Evolutionary conservation across 1,140 invertebrate species (phyloP), one percentile per base, ranked within the genome.

Genomic region (Archegozetes longisetosus): DNA sequence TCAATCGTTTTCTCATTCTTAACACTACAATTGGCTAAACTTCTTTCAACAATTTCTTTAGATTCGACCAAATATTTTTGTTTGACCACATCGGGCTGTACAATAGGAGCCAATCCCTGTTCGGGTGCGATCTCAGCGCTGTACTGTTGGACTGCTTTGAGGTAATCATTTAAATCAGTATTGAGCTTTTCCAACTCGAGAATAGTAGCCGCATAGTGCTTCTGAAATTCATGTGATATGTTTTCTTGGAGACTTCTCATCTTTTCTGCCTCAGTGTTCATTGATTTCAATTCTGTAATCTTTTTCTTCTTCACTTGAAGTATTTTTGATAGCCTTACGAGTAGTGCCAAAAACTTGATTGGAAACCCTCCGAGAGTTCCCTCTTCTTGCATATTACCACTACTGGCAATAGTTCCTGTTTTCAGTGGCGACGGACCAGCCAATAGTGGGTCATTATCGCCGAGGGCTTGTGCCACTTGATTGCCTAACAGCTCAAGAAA

Each of bases 121-220:
- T 91, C 88, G 2, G 86, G 87, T 0, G 86, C 84, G 64, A 94
- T 82, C 70, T 92, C 85, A 63, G 85, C 81, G 69, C 87, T 91
- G 63, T 83, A 82, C 64, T 78, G 70, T 61, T 92, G 89, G 53
- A 95, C 83, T 64, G 84, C 82, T 67, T 84, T 84, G 24, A 95
- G 77, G 70, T 86, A 85, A 40, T 85, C 81, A 71, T 87, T 83
- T 24, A 97, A 78, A 71, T 91, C 86, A 61, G 79, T 78, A 72
- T 98, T 96, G 71, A 97, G 81, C 65, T 83, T 84, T 68, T 96
- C 92, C 58, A 98, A 78, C 63, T 93, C 88, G 53, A 96, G 81
- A 1, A 97, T 82, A 66, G 86, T 80, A 26, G 80, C 79, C 12
- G 92, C 91, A 74, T 98, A 98, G 68, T 80, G 80, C 66, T 82